These are phyloP conservation scores for Scaptomyza parva DNA, from an alignment of 2,888 invertebrate genomes.

Conservation along the genomic window DNA sequence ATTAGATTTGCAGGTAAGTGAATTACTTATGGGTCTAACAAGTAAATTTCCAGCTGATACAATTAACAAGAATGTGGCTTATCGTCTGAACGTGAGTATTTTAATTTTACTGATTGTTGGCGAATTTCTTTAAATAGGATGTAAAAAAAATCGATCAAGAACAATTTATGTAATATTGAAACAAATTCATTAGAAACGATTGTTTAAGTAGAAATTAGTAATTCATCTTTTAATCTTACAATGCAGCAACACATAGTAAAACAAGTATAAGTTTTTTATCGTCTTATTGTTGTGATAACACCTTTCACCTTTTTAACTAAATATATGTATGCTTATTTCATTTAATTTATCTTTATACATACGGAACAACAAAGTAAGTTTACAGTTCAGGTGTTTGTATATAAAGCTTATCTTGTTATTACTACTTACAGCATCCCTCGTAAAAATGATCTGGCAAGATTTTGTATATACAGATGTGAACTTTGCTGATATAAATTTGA, in stretches of 20 bases:
- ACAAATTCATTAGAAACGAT: too few species aligned
- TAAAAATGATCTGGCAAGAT: background rate
- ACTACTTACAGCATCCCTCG: background rate
- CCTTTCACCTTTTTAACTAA: background rate
- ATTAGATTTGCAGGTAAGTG: conserved; percentile 53
- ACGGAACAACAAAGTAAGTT: background rate
- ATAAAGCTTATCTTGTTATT: background rate
- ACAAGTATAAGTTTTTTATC: too few species aligned
- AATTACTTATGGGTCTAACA: conserved; percentile 5
- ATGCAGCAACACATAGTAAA: background rate
- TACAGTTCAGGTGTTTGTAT: conserved; percentile 1
- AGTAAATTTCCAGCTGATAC: conserved; percentile 18
- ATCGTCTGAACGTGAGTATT: conserved; percentile 18
- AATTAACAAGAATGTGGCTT: conserved; percentile 11
- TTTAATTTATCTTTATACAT: background rate
- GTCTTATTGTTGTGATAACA: conserved; percentile 1
- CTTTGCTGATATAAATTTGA: background rate
- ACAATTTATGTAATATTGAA: background rate
- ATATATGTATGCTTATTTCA: background rate
- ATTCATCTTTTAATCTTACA: background rate
- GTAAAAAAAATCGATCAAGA: background rate
- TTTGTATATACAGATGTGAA: background rate
- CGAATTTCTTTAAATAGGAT: conserved; percentile 3
- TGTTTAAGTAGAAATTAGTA: too few species aligned
- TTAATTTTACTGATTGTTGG: conserved; percentile 24